These are phyloP conservation scores for Crossoptilon crossoptilon DNA, from an alignment of 2,797 vertebrate species.

Conservation along the genomic window DNA sequence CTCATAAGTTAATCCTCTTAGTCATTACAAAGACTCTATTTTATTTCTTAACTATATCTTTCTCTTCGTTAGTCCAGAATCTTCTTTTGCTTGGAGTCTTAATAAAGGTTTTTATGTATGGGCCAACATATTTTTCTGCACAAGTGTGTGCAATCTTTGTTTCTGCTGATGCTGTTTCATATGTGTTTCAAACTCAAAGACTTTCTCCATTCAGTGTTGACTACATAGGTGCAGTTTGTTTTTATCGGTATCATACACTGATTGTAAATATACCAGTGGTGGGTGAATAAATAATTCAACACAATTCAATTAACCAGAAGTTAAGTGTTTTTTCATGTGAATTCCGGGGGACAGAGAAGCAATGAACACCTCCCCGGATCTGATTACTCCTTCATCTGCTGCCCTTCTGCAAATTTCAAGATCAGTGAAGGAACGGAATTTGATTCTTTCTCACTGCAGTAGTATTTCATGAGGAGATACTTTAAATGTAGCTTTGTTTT, in stretches of 20 bases:
- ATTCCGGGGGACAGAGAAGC: neutral
- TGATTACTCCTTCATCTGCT: neutral
- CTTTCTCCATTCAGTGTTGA: neutral
- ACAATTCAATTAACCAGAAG: neutral
- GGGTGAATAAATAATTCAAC: neutral
- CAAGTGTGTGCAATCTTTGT: neutral
- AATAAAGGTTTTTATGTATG: neutral
- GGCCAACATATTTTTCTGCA: neutral
- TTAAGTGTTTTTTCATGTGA: neutral
- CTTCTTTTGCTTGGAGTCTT: neutral
- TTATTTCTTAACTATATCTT: neutral
- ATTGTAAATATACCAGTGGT: neutral
- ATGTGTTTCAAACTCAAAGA: neutral
- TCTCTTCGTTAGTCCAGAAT: neutral
- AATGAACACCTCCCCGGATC: neutral
- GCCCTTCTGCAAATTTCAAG: neutral
- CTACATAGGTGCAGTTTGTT: neutral
- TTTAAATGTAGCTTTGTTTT: neutral
- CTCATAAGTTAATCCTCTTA: neutral
- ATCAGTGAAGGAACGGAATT: neutral
- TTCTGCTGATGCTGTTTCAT: neutral
- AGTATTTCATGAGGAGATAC: neutral
- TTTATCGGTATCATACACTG: neutral
- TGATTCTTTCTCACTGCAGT: neutral
- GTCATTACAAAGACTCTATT: neutral